phyloP scores from a whole-genome alignment of 2,888 invertebrate genomes.

The Caenorhabditis parvicauda region DNA sequence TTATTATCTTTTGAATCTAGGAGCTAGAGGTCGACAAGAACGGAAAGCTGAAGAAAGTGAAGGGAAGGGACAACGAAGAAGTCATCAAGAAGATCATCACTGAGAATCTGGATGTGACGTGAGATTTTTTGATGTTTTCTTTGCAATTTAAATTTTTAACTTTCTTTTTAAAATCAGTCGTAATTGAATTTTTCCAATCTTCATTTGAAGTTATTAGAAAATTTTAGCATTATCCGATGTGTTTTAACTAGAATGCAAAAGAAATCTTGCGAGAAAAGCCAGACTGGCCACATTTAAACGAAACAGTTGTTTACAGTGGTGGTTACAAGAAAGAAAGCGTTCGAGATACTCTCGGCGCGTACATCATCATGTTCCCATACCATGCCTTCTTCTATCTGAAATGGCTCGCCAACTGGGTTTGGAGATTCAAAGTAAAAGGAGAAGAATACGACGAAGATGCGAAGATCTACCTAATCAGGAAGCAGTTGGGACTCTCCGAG shows the following conservation, averaged over 20 bases:
- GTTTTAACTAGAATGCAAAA: too few species aligned
- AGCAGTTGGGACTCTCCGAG: conserved; percentile 71
- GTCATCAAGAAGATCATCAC: conserved; percentile 80
- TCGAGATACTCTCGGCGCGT: conserved; percentile 79
- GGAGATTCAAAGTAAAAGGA: conserved; percentile 76
- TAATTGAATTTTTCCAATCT: neutral
- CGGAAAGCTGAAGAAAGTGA: conserved; percentile 54
- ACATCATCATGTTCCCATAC: conserved; percentile 78
- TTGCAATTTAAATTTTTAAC: conserved; percentile 1
- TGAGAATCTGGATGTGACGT: conserved; percentile 85
- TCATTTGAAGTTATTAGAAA: too few species aligned
- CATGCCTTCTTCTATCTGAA: conserved; percentile 72
- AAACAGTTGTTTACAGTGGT: conserved; percentile 69
- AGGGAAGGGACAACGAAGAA: conserved; percentile 75
- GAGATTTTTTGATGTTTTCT: conserved; percentile 13
- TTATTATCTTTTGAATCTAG: conserved; percentile 8
- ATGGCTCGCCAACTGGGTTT: conserved; percentile 71
- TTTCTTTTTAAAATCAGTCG: neutral
- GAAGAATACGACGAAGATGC: conserved; percentile 80
- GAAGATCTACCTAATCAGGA: conserved; percentile 80
- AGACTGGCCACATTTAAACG: neutral
- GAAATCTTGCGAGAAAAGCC: neutral
- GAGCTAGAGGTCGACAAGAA: conserved; percentile 50
- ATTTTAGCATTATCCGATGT: too few species aligned
- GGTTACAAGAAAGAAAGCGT: conserved; percentile 83